Percentiles rank a stretch among this genome's conserved stretches.
These are phyloP conservation scores for Aurelia coerulea DNA, from an alignment of 30 jellyfish, hydroid and myxozoan genomes.

Conservation along the genomic window DNA sequence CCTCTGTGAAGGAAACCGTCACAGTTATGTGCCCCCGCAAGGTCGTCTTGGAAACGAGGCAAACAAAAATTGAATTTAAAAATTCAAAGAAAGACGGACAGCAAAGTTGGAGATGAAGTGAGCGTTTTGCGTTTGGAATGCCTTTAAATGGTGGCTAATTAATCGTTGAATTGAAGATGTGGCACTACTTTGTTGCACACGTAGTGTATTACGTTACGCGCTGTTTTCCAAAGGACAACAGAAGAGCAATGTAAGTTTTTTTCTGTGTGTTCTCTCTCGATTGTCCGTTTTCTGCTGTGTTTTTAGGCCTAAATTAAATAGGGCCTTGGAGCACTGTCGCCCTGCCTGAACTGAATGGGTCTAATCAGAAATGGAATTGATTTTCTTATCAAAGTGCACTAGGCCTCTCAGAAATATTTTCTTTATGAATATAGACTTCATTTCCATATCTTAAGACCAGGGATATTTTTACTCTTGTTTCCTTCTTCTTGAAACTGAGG, in stretches of 20 bases:
- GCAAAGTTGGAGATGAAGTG: neutral
- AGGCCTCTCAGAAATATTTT: no score
- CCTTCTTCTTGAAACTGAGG: no score
- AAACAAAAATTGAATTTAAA: neutral
- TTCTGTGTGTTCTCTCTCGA: neutral
- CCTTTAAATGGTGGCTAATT: neutral
- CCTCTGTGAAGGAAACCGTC: no score
- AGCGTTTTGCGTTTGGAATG: no score
- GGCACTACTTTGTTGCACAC: conserved; percentile 94
- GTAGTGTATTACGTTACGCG: conserved; percentile 78
- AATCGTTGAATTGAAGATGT: conserved; percentile 35
- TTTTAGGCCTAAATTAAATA: no score
- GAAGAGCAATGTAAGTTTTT: conserved; percentile 74
- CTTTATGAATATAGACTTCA: no score
- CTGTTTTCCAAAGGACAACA: conserved; percentile 85
- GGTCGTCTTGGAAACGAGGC: conserved; percentile 76
- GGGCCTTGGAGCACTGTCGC: no score
- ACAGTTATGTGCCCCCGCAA: conserved; percentile 39
- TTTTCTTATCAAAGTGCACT: no score
- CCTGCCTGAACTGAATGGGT: no score
- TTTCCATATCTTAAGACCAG: no score
- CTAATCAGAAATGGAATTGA: no score
- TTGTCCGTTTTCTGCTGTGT: neutral
- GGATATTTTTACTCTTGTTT: no score
- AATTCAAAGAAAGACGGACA: neutral